Evolutionary conservation across 1,140 invertebrate species (phyloP), one percentile per base, ranked within the genome.

Genomic region (Drosophila eugracilis): DNA sequence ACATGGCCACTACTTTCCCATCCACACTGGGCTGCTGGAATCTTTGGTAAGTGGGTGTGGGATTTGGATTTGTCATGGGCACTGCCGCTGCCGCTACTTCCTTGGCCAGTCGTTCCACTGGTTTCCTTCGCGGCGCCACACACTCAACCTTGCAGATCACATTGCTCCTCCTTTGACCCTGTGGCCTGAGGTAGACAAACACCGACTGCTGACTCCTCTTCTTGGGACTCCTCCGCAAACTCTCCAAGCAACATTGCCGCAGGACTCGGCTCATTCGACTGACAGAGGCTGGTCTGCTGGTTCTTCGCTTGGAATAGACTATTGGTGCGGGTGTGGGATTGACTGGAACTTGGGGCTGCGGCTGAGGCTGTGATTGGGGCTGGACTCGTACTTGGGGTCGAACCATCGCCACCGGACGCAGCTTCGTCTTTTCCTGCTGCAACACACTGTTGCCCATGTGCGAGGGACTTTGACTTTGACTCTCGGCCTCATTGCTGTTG

Each of bases 1-100:
- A 83, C 90, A 91, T 91, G 60, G 90, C 77, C 50, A 91, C 90
- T 17, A 91, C 84, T 39, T 91, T 91, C 21, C 90, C 90, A 71
- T 91, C 90, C 24, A 91, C 80, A 14, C 78, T 74, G n/a, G 86
- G 88, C 21, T 70, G 54, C 7, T 54, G 66, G 44, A 75, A 72
- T 80, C 77, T 89, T 85, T 89, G 85, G 85, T 80, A 48, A 36
- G 36, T 37, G 26, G 60, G 50, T 4, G 41, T 5, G 15, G 54
- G 4, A 49, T 30, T 19, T 24, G 34, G 34, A 42, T 41, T 41
- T 26, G 59, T 7, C 21, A 41, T 30, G 4, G 26, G 9, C n/a
- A n/a, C n/a, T 47, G 42, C 34, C 26, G 24, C 3, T 9, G 26
- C 17, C 17, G 14, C 6, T 9, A 17, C 34, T 24, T 72, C 53